phyloP scores from a whole-genome alignment of 2,888 invertebrate genomes.

The Pterostichus niger region DNA sequence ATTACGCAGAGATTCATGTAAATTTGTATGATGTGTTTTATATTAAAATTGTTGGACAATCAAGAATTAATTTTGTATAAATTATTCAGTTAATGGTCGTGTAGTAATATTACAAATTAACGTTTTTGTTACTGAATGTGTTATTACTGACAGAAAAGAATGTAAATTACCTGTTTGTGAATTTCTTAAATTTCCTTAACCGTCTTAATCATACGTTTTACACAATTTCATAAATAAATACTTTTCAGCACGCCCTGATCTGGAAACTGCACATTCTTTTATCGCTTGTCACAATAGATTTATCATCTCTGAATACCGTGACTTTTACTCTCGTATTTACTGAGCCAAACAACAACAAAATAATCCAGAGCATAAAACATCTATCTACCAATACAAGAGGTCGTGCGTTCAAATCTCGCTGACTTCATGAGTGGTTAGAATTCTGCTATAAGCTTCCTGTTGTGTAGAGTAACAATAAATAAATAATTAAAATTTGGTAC shows the following conservation, averaged over 20 bases:
- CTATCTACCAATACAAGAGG: too few species aligned
- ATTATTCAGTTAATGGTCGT: slow-evolving; percentile 50
- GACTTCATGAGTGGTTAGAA: too few species aligned
- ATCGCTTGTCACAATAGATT: too few species aligned
- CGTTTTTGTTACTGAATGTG: slow-evolving; percentile 47
- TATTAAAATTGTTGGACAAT: slow-evolving; percentile 46
- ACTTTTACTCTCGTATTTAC: too few species aligned
- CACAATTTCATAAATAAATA: slow-evolving; percentile 33
- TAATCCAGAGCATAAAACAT: too few species aligned
- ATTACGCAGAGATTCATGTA: slow-evolving; percentile 43
- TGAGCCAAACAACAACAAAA: too few species aligned
- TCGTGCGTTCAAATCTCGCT: too few species aligned
- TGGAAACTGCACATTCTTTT: neutral
- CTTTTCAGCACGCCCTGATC: neutral
- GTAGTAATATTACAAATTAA: slow-evolving; percentile 56
- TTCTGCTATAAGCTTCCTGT: too few species aligned
- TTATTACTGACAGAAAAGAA: slow-evolving; percentile 33
- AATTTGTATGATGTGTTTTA: slow-evolving; percentile 52
- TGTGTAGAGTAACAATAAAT: too few species aligned
- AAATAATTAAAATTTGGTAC: too few species aligned
- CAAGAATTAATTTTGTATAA: slow-evolving; percentile 58
- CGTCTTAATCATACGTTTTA: slow-evolving; percentile 38
- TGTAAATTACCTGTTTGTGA: slow-evolving; percentile 38
- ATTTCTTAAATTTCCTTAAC: slow-evolving; percentile 42
- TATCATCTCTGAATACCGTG: too few species aligned